phyloP scores from a whole-genome alignment of 2,113 vertebrate genomes.

The Saiga tatarica region DNA sequence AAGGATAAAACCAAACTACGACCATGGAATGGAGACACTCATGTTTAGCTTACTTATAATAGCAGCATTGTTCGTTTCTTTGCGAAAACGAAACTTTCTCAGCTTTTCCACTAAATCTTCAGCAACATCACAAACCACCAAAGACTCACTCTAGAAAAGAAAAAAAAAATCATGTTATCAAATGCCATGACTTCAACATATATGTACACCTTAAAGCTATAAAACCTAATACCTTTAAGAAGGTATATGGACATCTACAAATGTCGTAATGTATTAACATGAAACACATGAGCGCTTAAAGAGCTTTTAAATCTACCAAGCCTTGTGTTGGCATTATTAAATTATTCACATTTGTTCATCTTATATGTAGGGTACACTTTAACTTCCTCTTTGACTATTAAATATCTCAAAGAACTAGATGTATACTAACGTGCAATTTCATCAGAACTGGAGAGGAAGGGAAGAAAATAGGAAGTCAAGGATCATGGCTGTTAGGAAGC shows the following conservation, averaged over 20 bases:
- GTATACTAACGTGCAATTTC: background rate
- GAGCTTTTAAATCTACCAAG: background rate
- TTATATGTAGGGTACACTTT: background rate
- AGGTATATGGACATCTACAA: background rate
- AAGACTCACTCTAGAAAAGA: constrained; percentile 90
- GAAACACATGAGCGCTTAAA: background rate
- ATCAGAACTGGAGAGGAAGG: constrained; percentile 12
- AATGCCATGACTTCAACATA: constrained; percentile 35
- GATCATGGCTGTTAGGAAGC: background rate
- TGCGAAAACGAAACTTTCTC: constrained; percentile 95
- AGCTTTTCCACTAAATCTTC: constrained; percentile 94
- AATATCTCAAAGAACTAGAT: background rate
- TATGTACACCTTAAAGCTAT: background rate
- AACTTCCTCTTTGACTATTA: background rate
- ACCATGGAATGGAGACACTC: background rate
- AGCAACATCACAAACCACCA: constrained; percentile 97
- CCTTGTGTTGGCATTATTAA: background rate
- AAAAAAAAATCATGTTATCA: constrained; percentile 30
- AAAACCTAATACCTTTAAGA: background rate
- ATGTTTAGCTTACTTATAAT: constrained; percentile 93
- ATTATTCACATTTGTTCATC: background rate
- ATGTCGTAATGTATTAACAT: background rate
- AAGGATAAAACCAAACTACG: constrained; percentile 11
- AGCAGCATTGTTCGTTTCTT: constrained; percentile 97
- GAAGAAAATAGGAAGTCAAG: constrained; percentile 1